Conservation (phyloP, 2,113 vertebrate species). For the Bos taurus region DNA sequence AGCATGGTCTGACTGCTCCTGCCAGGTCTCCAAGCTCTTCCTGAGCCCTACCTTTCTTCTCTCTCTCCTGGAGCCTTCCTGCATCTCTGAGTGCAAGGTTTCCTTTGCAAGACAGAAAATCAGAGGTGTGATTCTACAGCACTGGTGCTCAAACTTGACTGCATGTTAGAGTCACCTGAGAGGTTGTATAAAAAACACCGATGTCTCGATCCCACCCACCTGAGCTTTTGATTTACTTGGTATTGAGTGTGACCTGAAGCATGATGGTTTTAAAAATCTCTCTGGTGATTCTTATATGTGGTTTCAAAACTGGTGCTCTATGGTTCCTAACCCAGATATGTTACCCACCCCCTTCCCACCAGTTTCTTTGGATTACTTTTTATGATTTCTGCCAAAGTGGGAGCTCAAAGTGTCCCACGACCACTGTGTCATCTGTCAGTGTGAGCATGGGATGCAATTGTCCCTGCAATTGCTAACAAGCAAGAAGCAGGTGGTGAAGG, state of each 20-base stretch:
- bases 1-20: accelerated
- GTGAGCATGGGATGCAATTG: neutral
- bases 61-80: neutral
- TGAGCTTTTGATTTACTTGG: neutral
- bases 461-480: neutral
- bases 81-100: neutral
- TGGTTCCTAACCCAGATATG: neutral
- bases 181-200: neutral
- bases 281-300: neutral
- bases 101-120: neutral
- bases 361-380: neutral
- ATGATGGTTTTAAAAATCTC: neutral
- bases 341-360: neutral
- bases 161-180: neutral
- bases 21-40: neutral
- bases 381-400: neutral
- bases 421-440: neutral
- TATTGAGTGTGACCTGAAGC: neutral
- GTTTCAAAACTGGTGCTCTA: neutral
- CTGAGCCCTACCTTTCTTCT: neutral
- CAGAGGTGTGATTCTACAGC: neutral
- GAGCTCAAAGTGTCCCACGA: neutral
- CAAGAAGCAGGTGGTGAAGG: neutral
- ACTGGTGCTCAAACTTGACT: neutral
- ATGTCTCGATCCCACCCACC: accelerated